These are phyloP conservation scores for Mylabris sibirica DNA, from an alignment of 2,888 invertebrate species.

Conservation along the genomic window DNA sequence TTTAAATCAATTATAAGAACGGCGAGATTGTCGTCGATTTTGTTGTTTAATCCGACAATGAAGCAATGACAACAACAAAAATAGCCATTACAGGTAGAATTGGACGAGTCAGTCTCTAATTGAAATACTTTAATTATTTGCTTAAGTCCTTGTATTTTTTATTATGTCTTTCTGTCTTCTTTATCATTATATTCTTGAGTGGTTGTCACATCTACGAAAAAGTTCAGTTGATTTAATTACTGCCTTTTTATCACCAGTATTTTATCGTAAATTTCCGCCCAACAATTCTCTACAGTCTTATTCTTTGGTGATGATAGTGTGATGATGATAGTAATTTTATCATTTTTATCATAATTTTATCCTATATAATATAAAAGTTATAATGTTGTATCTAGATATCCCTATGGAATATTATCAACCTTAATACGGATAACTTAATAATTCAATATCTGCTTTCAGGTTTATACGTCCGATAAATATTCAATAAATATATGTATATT, in stretches of 20 bases:
- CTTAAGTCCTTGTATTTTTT: not conserved
- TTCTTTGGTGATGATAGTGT: not conserved
- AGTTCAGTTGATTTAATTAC: constrained; percentile 1
- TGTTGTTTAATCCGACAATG: not conserved
- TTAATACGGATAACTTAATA: constrained; percentile 32
- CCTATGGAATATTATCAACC: constrained; percentile 6
- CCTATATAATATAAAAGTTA: no score
- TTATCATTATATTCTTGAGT: not conserved
- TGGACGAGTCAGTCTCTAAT: not conserved
- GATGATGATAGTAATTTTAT: constrained; percentile 21
- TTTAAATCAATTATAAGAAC: no score
- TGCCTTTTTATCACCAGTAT: not conserved
- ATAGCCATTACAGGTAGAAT: no score
- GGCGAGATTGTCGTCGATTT: not conserved
- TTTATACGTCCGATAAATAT: constrained; percentile 32
- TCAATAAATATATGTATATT: constrained; percentile 36
- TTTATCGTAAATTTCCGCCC: no score
- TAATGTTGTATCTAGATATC: no score
- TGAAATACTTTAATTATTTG: not conserved
- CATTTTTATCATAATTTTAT: constrained; percentile 20
- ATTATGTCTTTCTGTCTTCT: no score
- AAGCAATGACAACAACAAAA: no score
- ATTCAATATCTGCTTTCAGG: constrained; percentile 36
- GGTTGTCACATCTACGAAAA: not conserved
- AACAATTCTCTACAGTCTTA: not conserved